Conservation (phyloP, 2,113 vertebrate species). For the Eidolon helvum region DNA sequence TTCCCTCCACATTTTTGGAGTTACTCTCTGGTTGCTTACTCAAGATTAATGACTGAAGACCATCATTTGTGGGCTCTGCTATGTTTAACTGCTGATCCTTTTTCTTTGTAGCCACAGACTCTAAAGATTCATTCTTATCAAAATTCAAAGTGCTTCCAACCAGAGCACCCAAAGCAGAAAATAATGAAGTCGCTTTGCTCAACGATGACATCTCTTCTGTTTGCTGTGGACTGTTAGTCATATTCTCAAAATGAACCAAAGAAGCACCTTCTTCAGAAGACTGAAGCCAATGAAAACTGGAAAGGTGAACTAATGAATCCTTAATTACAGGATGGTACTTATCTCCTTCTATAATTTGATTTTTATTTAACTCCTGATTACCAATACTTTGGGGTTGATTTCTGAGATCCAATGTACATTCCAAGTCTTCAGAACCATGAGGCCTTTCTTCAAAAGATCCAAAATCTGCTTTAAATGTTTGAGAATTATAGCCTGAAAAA, state of each 20-base stretch:
- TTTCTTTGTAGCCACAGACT: conserved; percentile 62
- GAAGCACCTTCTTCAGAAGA: conserved; percentile 78
- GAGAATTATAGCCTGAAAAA: conserved; percentile 89
- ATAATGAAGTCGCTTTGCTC: conserved; percentile 87
- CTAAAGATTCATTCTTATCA: conserved; percentile 75
- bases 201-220: conserved; percentile 83
- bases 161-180: conserved; percentile 87
- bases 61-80: conserved; percentile 61
- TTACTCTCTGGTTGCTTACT: conserved; percentile 59
- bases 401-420: conserved; percentile 88
- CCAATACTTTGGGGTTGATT: conserved; percentile 69
- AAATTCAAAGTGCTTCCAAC: conserved; percentile 84
- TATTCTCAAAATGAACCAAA: conserved; percentile 81
- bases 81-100: conserved; percentile 39
- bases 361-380: conserved; percentile 39
- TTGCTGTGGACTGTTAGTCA: conserved; percentile 82
- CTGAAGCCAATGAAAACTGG: conserved; percentile 81
- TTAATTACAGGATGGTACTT: conserved; percentile 49
- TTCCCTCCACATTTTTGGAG: not conserved
- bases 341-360: conserved; percentile 39
- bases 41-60: conserved; percentile 32
- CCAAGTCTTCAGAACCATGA: conserved; percentile 78
- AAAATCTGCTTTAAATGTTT: conserved; percentile 90
- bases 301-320: conserved; percentile 75
- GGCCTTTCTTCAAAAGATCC: conserved; percentile 74